phyloP scores from a whole-genome alignment of 2,113 vertebrate genomes.

The Bubo blakistoni region DNA sequence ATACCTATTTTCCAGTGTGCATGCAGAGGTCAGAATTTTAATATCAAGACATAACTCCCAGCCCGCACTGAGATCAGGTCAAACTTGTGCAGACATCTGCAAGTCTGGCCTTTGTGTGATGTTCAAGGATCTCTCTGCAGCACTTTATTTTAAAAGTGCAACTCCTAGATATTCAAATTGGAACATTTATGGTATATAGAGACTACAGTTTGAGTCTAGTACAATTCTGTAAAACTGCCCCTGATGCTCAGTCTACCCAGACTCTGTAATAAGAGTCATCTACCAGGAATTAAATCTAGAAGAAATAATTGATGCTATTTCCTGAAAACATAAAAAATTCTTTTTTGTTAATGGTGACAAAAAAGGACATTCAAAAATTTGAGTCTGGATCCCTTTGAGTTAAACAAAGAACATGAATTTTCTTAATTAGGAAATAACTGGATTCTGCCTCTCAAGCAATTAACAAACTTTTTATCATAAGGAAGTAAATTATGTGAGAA shows the following conservation, averaged over 20 bases:
- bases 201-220: not conserved
- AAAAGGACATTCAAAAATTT: not conserved
- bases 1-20: not conserved
- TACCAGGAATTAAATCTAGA: not conserved
- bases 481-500: not conserved
- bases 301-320: not conserved
- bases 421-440: slow-evolving; percentile 27
- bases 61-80: not conserved
- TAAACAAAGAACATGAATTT: not conserved
- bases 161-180: not conserved
- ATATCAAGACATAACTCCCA: not conserved
- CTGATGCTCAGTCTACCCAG: not conserved
- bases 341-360: not conserved
- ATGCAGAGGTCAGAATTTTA: not conserved
- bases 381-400: not conserved
- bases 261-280: not conserved
- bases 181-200: not conserved
- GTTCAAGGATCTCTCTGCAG: not conserved
- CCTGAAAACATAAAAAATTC: not conserved
- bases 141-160: not conserved
- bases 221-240: not conserved
- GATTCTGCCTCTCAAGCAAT: not conserved
- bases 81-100: not conserved
- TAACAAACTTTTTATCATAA: not conserved
- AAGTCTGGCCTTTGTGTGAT: not conserved